Evolutionary conservation across 2,113 vertebrate genomes (phyloP).

Genomic region (Rynchops niger): DNA sequence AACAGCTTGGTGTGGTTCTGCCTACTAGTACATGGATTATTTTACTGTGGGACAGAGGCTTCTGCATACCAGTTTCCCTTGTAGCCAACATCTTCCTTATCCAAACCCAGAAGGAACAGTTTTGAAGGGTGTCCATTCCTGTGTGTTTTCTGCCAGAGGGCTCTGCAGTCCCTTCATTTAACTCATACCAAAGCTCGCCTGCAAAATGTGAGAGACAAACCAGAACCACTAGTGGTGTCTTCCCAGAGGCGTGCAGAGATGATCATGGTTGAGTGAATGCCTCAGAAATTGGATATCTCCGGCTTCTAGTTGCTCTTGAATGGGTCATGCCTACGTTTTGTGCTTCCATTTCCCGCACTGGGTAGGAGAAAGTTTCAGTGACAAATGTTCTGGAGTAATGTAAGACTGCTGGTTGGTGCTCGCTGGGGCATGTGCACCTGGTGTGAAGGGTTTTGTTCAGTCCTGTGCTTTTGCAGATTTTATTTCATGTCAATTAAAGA

Average conservation of each 20-base stretch:
- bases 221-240: neutral
- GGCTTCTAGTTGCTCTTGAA: neutral
- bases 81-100: neutral
- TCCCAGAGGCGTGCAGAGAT: neutral
- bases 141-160: neutral
- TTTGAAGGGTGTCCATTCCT: neutral
- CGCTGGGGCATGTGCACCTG: accelerated
- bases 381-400: neutral
- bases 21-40: neutral
- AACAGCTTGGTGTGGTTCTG: neutral
- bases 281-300: neutral
- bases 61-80: neutral
- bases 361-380: neutral
- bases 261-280: neutral
- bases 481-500: neutral
- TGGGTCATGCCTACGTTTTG: neutral
- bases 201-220: neutral
- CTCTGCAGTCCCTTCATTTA: neutral
- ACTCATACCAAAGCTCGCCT: neutral
- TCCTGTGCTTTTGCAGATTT: neutral
- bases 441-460: neutral
- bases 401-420: neutral
- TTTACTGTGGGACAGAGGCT: neutral
- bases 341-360: neutral
- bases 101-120: neutral